Evolutionary conservation across 2,113 vertebrate genomes (phyloP), one percentile per base, ranked within the genome.

Genomic region (Leptodactylus fuscus): DNA sequence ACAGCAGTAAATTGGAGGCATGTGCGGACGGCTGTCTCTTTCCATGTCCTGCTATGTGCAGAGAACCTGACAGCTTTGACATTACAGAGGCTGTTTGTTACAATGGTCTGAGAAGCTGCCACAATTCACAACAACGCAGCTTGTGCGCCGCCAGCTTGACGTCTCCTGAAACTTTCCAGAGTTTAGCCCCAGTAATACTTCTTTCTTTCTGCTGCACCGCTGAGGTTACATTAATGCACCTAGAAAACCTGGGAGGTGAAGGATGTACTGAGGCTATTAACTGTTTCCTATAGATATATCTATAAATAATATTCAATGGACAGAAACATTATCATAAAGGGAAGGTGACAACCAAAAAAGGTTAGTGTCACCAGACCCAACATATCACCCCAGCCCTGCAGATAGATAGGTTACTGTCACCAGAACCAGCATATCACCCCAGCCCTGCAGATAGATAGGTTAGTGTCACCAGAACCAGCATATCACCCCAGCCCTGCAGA

Each of bases 41-140:
- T 38, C 36, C 55, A 81, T n/a, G 22, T 44, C 22, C 53, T 41
- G 78, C 51, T 24, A 44, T 60, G 53, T 62, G 51, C 32, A 24
- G 34, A 44, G 36, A 60, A 36, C n/a, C 36, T 65, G 78, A 62
- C 78, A 81, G 53, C 58, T 62, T 58, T 81, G 78, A 62, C 78
- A 62, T 60, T 81, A 62, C 78, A 81, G 22, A 60, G 73, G 46
- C 44, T 51, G 73, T 49, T 76, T 44, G 53, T 58, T 81, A 60
- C 78, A 46, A 44, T 62, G 36, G 78, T 44, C 58, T 24, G 53
- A 38, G 38, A 18, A 81, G 51, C 51, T 38, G 51, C 34, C 51
- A 58, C 77, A 24, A 38, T 38, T 60, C 49, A 60, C 51, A 80
- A 80, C 32, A 44, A 38, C 32, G 8, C 49, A 41, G 29, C 36